Base-by-base conservation (phyloP, 1,140 invertebrate species). In the Ips nitidus region DNA sequence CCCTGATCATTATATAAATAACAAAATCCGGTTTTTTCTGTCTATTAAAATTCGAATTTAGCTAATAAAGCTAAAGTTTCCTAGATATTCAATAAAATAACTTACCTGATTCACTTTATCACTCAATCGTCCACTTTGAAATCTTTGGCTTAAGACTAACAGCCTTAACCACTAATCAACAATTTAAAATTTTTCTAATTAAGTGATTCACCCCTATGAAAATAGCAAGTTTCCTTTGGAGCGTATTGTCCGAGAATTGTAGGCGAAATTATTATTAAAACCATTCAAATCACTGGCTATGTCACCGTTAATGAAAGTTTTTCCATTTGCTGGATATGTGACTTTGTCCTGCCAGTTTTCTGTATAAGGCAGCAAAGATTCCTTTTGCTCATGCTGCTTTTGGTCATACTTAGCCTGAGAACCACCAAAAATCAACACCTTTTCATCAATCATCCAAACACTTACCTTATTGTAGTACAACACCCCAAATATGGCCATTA, bases 401-500 rank as follows among this genome's bases (percentile, higher is more conserved):
- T 90, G 88, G 81, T 91, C 89, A 77, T 89, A 91, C 77, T 91
- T 91, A 1, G 90, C 90, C 87, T 88, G 79, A 70, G 83, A 85
- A 72, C 2, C 62, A 56, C 53, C 8, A 7, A 1, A 36, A 7
- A 3, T 36, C n/a, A 3, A 36, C 22, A 36, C 53, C n/a, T 36
- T 37, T 37, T 1, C n/a, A n/a, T 56, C 53, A 36, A n/a, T 40
- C 41, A 2, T 36, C 42, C 42, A 47, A 43, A n/a, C 7, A 22
- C 37, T 59, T 79, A 86, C 85, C 80, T 88, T 89, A 81, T 98
- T 98, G 81, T 98, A 98, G 57, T 86, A 86, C 6, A 98, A 83
- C 38, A 98, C 96, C 41, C 96, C 97, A 62, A 91, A 82, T 69
- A 97, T 90, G 2, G 97, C 95, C 66, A 97, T 76, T 41, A 90